phyloP scores from a whole-genome alignment of 2,113 vertebrate genomes.

The Labeo catla region DNA sequence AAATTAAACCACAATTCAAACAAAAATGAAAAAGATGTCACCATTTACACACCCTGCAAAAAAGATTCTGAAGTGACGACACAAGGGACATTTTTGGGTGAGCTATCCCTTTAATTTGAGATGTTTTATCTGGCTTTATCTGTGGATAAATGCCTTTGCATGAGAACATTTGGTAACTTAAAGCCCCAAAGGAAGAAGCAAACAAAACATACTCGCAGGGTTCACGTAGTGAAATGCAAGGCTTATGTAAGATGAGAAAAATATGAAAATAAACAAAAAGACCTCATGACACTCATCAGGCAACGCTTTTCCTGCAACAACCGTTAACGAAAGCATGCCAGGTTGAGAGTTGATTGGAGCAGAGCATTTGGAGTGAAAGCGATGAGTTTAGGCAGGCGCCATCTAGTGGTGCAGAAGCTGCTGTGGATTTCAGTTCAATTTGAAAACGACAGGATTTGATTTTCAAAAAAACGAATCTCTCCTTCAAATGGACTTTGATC shows the following conservation, averaged over 20 bases:
- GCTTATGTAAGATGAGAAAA: neutral
- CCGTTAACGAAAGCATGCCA: neutral
- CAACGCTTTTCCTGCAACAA: neutral
- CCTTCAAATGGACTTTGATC: neutral
- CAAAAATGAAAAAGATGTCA: neutral
- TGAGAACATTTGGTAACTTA: neutral
- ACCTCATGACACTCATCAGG: constrained; percentile 73
- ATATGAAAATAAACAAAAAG: constrained; percentile 51
- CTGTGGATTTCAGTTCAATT: neutral
- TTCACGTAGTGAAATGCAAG: neutral
- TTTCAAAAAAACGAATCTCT: neutral
- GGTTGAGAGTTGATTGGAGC: neutral
- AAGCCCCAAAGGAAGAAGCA: neutral
- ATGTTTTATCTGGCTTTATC: neutral
- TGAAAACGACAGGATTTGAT: neutral
- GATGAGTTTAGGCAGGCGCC: neutral
- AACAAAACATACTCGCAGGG: neutral
- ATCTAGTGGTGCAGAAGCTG: neutral
- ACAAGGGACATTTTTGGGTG: neutral
- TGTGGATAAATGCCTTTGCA: neutral
- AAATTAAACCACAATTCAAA: neutral
- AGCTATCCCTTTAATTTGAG: neutral
- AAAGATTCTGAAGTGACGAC: neutral
- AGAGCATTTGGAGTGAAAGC: neutral
- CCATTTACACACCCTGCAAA: neutral